Conservation (phyloP, 30 jellyfish, hydroid and myxozoan genomes). For the Chrysaora quinquecirrha region DNA sequence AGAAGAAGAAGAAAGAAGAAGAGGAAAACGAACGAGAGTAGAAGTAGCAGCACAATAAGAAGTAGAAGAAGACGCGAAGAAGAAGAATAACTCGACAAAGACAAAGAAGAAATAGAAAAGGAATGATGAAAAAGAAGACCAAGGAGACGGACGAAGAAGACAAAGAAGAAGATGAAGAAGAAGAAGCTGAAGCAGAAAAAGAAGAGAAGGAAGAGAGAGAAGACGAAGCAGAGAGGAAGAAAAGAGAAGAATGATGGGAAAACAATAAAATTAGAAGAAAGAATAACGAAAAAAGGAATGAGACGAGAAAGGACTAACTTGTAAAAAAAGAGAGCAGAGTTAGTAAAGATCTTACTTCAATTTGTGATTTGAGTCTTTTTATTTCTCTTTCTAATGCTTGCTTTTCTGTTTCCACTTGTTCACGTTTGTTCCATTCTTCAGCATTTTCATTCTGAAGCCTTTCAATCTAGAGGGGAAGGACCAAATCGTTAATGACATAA, state of each 20-base stretch:
- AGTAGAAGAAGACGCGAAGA: too few species aligned
- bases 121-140: background rate
- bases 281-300: background rate
- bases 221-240: background rate
- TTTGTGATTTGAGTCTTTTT: slow-evolving; percentile 56
- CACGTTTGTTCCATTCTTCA: slow-evolving; percentile 83
- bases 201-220: background rate
- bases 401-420: slow-evolving; percentile 76
- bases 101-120: background rate
- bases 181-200: background rate
- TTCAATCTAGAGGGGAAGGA: slow-evolving; percentile 55
- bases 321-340: too few species aligned
- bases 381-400: slow-evolving; percentile 56
- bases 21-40: too few species aligned
- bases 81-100: too few species aligned
- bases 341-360: slow-evolving; percentile 48
- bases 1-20: too few species aligned
- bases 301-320: too few species aligned
- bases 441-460: slow-evolving; percentile 82
- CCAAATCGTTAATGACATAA: too few species aligned
- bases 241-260: background rate
- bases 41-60: too few species aligned
- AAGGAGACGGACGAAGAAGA: too few species aligned
- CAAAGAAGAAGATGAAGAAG: too few species aligned
- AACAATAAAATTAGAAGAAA: background rate